Base-by-base conservation (phyloP, 2,113 vertebrate genomes). In the Sporophila hypoxantha region DNA sequence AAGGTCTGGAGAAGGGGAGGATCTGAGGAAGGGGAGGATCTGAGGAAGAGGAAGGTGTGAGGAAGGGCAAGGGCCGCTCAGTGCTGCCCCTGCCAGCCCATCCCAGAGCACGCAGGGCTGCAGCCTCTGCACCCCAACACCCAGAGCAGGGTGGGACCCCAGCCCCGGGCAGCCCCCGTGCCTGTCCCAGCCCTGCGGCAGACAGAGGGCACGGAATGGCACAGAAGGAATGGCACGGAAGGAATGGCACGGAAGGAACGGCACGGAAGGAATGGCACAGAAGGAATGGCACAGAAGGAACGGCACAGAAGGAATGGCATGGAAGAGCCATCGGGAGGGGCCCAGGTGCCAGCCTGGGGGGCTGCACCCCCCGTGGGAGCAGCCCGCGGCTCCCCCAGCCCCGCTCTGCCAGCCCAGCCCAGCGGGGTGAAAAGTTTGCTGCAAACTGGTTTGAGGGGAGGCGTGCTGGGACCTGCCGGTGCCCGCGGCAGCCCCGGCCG, bases 121-220 rank as follows among this genome's bases (percentile, higher is more conserved):
- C 53, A 62, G 47, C 52, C 13, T 41, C 59, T 21, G 46, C 65
- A 37, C 6, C 44, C 44, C 64, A 36, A 37, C 61, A 39, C 10
- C 23, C 61, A 53, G 7, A 36, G 2, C 25, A 12, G 65, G 22
- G 41, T 23, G 34, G 9, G 17, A 25, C 13, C 68, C 22, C 6
- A 1, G 2, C 41, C 36, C 34, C 11, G 0, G 15, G 4, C 8
- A 4, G 32, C n/a, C 26, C 23, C 5, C 2, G 8, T n/a, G 55
- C 32, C 50, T 10, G 8, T 34, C 3, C 77, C 46, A 27, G 4
- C 34, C 22, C n/a, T 26, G 8, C 32, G 12, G 2, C 16, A 2
- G n/a, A 5, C 36, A 18, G 18, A 66, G 52, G 53, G 53, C 76
- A 46, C 1, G 25, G 59, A 34, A 9, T 5, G 70, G 52, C 44